Evolutionary conservation across 2,888 invertebrate genomes (phyloP).

Genomic region (Pristionchus arcanus): DNA sequence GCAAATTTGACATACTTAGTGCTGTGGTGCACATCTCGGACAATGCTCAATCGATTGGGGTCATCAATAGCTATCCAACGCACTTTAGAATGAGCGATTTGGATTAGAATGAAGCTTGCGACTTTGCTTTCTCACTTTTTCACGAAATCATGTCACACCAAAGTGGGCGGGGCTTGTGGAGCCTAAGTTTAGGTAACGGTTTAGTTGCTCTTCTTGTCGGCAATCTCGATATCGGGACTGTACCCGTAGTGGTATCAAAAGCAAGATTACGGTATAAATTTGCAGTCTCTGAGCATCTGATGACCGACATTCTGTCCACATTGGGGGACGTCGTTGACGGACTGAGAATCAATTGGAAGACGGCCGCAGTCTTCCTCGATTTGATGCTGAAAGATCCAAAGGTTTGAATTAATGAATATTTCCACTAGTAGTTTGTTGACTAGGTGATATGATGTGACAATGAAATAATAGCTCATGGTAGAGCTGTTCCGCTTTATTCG

Average conservation of each 20-base stretch:
- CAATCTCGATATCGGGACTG: background rate
- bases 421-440: background rate
- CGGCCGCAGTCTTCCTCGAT: slow-evolving; percentile 23
- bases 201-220: background rate
- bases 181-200: background rate
- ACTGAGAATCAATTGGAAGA: slow-evolving; percentile 29
- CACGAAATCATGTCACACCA: no score
- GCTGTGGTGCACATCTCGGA: no score
- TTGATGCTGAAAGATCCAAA: slow-evolving; percentile 17
- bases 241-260: background rate
- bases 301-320: slow-evolving; percentile 7
- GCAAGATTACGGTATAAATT: background rate
- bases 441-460: background rate
- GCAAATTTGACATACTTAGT: no score
- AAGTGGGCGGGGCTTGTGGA: no score
- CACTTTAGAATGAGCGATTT: no score
- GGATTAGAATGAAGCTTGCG: no score
- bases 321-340: background rate
- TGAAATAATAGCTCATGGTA: background rate
- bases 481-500: no score
- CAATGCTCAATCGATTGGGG: no score
- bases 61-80: no score
- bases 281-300: slow-evolving; percentile 40
- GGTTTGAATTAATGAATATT: background rate
- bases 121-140: no score